Conservation (phyloP, 2,888 invertebrate genomes). For the Drosophila aldrichi region DNA sequence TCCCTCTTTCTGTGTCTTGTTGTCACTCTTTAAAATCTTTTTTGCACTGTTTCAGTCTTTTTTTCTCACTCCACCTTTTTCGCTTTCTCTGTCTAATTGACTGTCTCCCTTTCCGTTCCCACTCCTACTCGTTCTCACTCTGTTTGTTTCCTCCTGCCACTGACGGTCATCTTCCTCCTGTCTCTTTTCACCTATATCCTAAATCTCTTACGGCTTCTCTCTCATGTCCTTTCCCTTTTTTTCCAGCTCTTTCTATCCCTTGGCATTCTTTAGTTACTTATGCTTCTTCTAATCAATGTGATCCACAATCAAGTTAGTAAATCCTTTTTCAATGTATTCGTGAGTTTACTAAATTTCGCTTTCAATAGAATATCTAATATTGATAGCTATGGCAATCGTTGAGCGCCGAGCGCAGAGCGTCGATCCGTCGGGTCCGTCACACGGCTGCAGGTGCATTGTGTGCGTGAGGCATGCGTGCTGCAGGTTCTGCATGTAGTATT, state of each 20-base stretch:
- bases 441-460: conserved; percentile 13
- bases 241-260: not conserved
- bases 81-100: not conserved
- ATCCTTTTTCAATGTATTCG: not conserved
- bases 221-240: not conserved
- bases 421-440: not conserved
- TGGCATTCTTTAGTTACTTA: not conserved
- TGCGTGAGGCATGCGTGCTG: conserved; percentile 26
- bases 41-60: too few relatives aligned
- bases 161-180: not conserved
- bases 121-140: too few relatives aligned
- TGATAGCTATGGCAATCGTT: not conserved
- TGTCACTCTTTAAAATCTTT: too few relatives aligned
- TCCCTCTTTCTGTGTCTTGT: too few relatives aligned
- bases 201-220: too few relatives aligned
- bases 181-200: too few relatives aligned
- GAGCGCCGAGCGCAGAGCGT: not conserved
- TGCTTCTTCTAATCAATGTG: too few relatives aligned
- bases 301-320: not conserved
- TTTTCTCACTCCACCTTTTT: too few relatives aligned
- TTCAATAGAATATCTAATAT: not conserved
- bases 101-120: too few relatives aligned
- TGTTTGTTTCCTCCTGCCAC: not conserved
- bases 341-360: not conserved
- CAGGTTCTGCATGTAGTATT: conserved; percentile 7